Evolutionary conservation across 1,140 invertebrate genomes (phyloP), one percentile per base, ranked within the genome.

Genomic region (Drusus annulatus): DNA sequence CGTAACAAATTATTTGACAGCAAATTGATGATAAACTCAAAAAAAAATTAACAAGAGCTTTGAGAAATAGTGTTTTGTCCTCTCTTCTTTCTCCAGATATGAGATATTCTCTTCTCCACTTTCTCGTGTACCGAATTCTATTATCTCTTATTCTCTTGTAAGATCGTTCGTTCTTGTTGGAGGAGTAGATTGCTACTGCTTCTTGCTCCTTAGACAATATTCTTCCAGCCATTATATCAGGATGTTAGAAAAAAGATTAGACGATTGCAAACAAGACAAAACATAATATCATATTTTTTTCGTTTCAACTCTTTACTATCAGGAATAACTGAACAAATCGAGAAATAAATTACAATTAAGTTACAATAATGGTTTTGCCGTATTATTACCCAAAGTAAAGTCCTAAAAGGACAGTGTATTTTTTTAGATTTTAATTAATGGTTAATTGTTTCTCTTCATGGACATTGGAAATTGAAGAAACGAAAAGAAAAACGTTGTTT

Each of bases 111-210:
- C 25, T 28, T 2, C 19, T 63, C 25, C 21, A 63, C 21, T 25
- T 63, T 25, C 62, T 25, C 62, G 62, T 63, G 62, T 21, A 63
- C 62, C 62, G 62, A 63, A 63, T 63, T 63, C 62, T 28, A 63
- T 63, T 63, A 63, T 63, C 62, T 63, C 62, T 63, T 25, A n/a
- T 63, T 28, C 25, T 25, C 62, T 16, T 63, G 16, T 31, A 21
- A 16, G 16, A 15, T 28, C 8, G 3, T 60, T 60, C 56, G 21
- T 17, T 23, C 23, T 60, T 23, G 19, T 17, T 7, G 8, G 13
- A 23, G 54, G 54, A 56, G n/a, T 21, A 56, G 54, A 56, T 56
- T 56, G 54, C n/a, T 60, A 17, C 56, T 15, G 56, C 23, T 13
- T 7, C 19, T 19, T 15, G 56, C 56, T 60, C 36, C 36, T 45